Evolutionary conservation across 2,888 invertebrate species (phyloP).

Genomic region (Caenorhabditis uteleia): DNA sequence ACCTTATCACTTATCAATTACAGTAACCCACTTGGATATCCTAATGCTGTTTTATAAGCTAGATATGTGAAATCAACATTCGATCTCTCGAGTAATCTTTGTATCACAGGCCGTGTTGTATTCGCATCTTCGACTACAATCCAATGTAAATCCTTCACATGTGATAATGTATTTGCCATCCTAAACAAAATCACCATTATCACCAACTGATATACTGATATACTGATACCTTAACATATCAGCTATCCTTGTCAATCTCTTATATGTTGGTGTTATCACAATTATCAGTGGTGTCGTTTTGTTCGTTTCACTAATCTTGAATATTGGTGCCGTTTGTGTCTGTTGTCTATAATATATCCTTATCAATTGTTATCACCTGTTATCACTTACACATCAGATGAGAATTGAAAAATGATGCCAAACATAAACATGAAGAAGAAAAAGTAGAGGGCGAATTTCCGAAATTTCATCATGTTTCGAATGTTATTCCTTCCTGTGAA

Average conservation of each 20-base stretch:
- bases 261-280: constrained; percentile 49
- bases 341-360: neutral
- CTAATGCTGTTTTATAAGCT: constrained; percentile 37
- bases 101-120: constrained; percentile 15
- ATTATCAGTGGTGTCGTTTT: constrained; percentile 35
- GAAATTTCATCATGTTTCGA: constrained; percentile 13
- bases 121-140: constrained; percentile 52
- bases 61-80: constrained; percentile 47
- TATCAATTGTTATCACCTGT: neutral
- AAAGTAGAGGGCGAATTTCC: constrained; percentile 15
- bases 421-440: constrained; percentile 23
- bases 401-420: constrained; percentile 28
- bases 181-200: constrained; percentile 43
- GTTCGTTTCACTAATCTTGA: constrained; percentile 2
- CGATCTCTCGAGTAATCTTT: constrained; percentile 36
- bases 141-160: constrained; percentile 53
- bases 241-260: constrained; percentile 37
- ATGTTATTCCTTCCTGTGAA: constrained; percentile 22
- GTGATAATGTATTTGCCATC: constrained; percentile 51
- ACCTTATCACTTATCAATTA: neutral
- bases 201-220: too few relatives aligned
- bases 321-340: constrained; percentile 6
- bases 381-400: constrained; percentile 20
- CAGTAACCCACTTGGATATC: constrained; percentile 45
- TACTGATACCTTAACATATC: constrained; percentile 50